A percentile compares a stretch with the other conserved stretches of the same genome.
Conservation (phyloP, 1,140 invertebrate species). For the Harlomillsia oculata region DNA sequence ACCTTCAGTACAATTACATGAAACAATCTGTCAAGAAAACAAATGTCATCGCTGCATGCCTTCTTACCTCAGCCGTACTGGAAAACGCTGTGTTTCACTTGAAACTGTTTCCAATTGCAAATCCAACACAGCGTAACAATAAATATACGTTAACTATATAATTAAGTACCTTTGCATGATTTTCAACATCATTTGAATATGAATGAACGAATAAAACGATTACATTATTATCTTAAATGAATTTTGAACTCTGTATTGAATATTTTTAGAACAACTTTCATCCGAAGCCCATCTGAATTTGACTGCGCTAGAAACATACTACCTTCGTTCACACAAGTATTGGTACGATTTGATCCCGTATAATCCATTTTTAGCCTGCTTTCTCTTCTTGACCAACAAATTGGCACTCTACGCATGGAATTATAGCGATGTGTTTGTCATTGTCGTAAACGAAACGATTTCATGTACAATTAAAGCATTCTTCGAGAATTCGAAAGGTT, state of each 20-base stretch:
- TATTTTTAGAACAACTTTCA: neutral
- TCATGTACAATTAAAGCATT: neutral
- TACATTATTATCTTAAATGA: neutral
- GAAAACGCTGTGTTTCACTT: constrained; percentile 9
- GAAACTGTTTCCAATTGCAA: constrained; percentile 5
- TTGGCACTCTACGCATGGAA: constrained; percentile 14
- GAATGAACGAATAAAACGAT: neutral
- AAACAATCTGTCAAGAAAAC: neutral
- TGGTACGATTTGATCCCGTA: constrained; percentile 8
- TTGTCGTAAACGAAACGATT: constrained; percentile 1
- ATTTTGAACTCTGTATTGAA: neutral
- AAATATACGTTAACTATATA: neutral
- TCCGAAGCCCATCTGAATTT: neutral
- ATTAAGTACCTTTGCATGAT: neutral
- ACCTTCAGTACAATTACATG: too few relatives aligned
- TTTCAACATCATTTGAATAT: too few relatives aligned
- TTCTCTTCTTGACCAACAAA: constrained; percentile 6
- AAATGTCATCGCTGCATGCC: neutral
- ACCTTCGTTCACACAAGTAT: constrained; percentile 7
- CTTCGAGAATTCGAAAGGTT: neutral
- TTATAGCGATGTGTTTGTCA: constrained; percentile 13
- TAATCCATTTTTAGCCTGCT: neutral
- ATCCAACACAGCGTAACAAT: neutral
- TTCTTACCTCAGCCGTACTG: neutral
- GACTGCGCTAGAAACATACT: constrained; percentile 15